Conservation (phyloP, 1,140 invertebrate species). For the Brachionus rotundiformis region DNA sequence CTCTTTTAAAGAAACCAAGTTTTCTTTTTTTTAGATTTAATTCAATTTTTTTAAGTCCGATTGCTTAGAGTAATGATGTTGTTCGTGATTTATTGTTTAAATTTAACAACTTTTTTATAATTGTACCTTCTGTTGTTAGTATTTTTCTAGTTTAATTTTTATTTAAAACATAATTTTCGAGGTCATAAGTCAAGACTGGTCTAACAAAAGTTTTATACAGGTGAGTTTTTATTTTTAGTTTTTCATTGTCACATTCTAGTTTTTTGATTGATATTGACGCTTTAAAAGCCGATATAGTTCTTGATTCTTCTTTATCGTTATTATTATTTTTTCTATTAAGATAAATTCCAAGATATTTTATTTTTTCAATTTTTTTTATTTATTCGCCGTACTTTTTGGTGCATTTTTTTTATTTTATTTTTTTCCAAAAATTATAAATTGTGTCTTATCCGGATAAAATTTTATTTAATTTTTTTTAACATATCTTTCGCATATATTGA, state of each 20-base stretch:
- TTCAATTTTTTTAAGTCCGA: not conserved
- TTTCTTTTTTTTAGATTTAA: no score
- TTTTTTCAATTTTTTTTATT: not conserved
- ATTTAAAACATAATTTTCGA: slow-evolving; percentile 17
- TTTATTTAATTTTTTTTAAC: not conserved
- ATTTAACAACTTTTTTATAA: slow-evolving; percentile 11
- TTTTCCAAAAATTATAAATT: slow-evolving; percentile 12
- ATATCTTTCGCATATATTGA: slow-evolving; percentile 9
- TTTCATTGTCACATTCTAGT: not conserved
- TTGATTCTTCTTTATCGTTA: not conserved
- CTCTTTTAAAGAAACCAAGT: no score
- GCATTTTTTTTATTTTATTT: not conserved
- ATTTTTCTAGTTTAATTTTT: not conserved
- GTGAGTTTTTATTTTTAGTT: slow-evolving; percentile 6
- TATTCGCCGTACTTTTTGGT: not conserved
- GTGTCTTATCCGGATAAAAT: slow-evolving; percentile 8
- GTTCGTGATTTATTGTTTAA: not conserved
- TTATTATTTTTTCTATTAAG: not conserved
- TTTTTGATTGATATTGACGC: not conserved
- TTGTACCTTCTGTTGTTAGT: slow-evolving; percentile 29
- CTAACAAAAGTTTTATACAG: slow-evolving; percentile 14
- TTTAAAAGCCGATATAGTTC: slow-evolving; percentile 16
- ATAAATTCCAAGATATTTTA: not conserved
- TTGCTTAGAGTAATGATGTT: not conserved
- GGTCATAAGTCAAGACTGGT: not conserved